These are phyloP conservation scores for Cerastis rubricosa DNA, from an alignment of 2,888 invertebrate species.

Conservation along the genomic window DNA sequence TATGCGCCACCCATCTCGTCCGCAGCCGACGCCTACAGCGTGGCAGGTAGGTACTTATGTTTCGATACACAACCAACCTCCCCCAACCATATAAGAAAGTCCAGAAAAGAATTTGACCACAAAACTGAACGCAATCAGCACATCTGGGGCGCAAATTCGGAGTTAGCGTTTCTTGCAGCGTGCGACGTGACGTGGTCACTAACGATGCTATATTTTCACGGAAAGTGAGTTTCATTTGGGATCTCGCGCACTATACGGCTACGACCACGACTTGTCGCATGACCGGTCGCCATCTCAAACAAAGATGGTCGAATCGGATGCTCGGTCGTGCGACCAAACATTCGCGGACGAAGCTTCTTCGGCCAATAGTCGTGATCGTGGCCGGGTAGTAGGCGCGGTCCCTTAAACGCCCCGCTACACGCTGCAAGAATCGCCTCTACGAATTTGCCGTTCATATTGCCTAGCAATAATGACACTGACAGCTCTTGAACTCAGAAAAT, in stretches of 20 bases:
- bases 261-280: background rate
- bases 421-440: background rate
- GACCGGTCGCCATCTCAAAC: background rate
- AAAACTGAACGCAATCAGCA: background rate
- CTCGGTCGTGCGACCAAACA: background rate
- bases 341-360: background rate
- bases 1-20: conserved; percentile 92
- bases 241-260: background rate
- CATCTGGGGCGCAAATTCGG: background rate
- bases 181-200: background rate
- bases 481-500: background rate
- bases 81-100: conserved; percentile 2
- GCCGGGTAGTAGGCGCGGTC: too few species aligned
- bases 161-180: background rate
- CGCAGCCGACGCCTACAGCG: conserved; percentile 93
- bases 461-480: background rate
- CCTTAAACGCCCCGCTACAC: background rate
- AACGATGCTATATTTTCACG: too few species aligned
- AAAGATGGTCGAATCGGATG: background rate
- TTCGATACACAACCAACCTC: conserved; percentile 35
- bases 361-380: background rate
- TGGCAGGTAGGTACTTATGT: conserved; percentile 89
- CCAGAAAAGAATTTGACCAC: background rate
- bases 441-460: background rate
- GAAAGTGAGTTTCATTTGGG: background rate